Evolutionary conservation across 2,797 vertebrate species (phyloP), one percentile per base, ranked within the genome.

Genomic region (Myripristis murdjan): DNA sequence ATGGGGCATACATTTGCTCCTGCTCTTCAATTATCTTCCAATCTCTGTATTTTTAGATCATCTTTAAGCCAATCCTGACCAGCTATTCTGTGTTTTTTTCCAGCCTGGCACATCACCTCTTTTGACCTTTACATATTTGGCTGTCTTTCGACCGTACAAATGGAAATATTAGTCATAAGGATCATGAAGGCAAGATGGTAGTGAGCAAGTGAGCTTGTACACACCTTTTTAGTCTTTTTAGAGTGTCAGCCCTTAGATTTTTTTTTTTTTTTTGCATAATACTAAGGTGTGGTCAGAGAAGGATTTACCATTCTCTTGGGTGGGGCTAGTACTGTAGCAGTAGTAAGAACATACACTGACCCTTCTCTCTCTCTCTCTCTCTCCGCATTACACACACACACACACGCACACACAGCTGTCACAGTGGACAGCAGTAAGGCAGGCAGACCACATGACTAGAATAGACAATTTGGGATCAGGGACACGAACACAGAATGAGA

Each of bases 401-500:
- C 75, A 72, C 71, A 64, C 60, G 70, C 62, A 70, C 76, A 70
- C 83, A 73, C 72, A 85, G 81, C 78, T 86, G 87, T 87, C 89
- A 89, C 79, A 72, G 87, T 66, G 82, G 79, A 84, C 87, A 83
- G 78, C 84, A 72, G 84, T 35, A 79, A 87, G 81, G 76, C 87
- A 81, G 81, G 83, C 55, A 8, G 64, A 75, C 88, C 85, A 84
- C 84, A 79, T 90, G 90, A 89, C 73, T 81, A 76, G 88, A 91
- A 92, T 92, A 90, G 73, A 87, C 90, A 88, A 91, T 87, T 73
- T 33, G 6, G 85, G 84, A 88, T 85, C 75, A 83, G 81, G 77
- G 69, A 85, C 84, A 89, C 72, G 47, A 71, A 89, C 84, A 75
- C 81, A 81, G 92, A 92, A 92, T 92, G 81, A 86, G 84, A 92